Evolutionary conservation across 2,797 vertebrate genomes (phyloP), one percentile per base, ranked within the genome.

Genomic region (Hippopotamyrus pictus): DNA sequence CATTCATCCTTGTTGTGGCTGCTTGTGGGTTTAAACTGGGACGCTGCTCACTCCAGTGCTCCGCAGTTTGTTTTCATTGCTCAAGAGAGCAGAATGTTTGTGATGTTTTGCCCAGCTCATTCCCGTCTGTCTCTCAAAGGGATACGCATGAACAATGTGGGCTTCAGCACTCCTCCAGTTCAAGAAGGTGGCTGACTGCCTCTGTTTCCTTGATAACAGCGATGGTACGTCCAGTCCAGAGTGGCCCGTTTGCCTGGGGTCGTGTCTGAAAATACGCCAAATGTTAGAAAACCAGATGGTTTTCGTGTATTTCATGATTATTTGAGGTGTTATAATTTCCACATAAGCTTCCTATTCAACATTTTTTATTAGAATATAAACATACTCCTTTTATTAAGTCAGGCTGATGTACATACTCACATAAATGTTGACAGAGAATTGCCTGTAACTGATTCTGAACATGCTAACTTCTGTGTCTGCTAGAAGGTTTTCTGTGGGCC

Each of bases 41-140:
- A 92, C 93, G 53, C 25, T 7, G 85, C 53, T 87, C 51, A 87
- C 85, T 94, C 92, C 93, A 94, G 94, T 93, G 93, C 93, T 92
- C 91, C 93, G 93, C 89, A 91, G 93, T 94, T 95, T 95, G 94
- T 95, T 96, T 95, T 94, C 92, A 92, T 94, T 93, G 93, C 93
- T 93, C 92, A 93, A 94, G 93, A 93, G 93, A 92, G 92, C 92
- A 94, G 94, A 95, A 95, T 95, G 93, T 54, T 92, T 95, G 94
- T 95, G 94, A 95, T 95, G 94, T 93, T 90, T 93, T 90, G 92
- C 93, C 91, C 91, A 73, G 83, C 25, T 89, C 57, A 51, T 69
- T 89, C 83, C 57, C 41, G 3, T 69, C 57, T 22, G 57, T 86
- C 83, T 54, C 84, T 17, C 22, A 46, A 76, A 51, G 62, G 87